Evolutionary conservation across 2,888 invertebrate genomes (phyloP).

Genomic region (Melipona bicolor): DNA sequence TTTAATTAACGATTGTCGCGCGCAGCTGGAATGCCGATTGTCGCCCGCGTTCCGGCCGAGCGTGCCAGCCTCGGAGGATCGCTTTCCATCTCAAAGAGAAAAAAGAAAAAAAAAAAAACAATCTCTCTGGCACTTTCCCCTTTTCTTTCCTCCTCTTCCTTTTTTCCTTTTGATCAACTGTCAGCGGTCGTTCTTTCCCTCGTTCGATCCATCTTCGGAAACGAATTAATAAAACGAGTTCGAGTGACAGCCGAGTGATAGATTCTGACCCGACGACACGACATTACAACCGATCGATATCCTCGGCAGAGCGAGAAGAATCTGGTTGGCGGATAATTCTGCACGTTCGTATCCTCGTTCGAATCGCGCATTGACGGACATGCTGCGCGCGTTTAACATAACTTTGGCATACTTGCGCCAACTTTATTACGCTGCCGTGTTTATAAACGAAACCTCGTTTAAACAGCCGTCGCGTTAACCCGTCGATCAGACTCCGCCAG

Average conservation of each 20-base stretch:
- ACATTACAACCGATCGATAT: not conserved
- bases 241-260: constrained; percentile 18
- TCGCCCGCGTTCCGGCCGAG: constrained; percentile 35
- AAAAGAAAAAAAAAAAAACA: constrained; percentile 1
- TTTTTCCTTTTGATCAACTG: no score
- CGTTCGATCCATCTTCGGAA: constrained; percentile 27
- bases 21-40: constrained; percentile 41
- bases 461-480: constrained; percentile 13
- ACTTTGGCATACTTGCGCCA: not conserved
- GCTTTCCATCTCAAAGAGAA: constrained; percentile 22
- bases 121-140: constrained; percentile 26
- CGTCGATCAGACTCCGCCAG: not conserved
- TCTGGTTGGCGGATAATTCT: not conserved
- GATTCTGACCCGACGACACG: constrained; percentile 4
- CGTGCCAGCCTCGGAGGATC: constrained; percentile 20
- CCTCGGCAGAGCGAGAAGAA: not conserved
- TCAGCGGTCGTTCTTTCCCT: not conserved
- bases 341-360: not conserved
- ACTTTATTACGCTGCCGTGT: constrained; percentile 2
- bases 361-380: not conserved
- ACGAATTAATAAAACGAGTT: constrained; percentile 46
- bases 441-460: not conserved
- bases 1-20: constrained; percentile 73
- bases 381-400: not conserved
- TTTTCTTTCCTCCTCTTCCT: not conserved